phyloP scores from a whole-genome alignment of 1,140 invertebrate species.

The Ptiloglossa arizonensis region DNA sequence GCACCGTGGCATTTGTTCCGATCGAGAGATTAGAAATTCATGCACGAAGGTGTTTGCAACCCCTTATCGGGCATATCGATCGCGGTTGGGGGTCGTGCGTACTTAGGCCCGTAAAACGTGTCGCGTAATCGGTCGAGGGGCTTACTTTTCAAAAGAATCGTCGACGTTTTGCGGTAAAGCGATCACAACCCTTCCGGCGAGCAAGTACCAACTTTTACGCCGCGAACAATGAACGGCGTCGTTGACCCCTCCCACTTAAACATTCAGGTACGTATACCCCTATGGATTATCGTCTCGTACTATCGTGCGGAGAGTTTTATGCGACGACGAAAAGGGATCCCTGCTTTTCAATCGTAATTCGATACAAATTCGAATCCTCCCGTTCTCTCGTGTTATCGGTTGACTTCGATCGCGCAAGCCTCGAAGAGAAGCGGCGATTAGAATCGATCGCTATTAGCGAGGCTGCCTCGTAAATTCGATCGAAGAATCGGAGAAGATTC shows the following conservation, averaged over 20 bases:
- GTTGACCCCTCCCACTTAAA: constrained; percentile 20
- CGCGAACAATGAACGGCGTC: neutral
- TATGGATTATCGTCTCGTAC: neutral
- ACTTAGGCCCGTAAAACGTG: constrained; percentile 27
- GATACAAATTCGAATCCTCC: neutral
- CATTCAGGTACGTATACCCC: neutral
- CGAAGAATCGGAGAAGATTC: neutral
- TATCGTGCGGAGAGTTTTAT: neutral
- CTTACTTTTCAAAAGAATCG: constrained; percentile 30
- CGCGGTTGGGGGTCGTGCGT: neutral
- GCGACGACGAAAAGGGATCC: neutral
- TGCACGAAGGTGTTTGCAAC: constrained; percentile 7
- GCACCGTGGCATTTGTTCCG: neutral
- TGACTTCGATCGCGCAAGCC: too few species aligned
- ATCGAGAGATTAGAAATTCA: constrained; percentile 48
- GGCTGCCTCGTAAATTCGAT: neutral
- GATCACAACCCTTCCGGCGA: neutral
- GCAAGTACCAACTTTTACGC: neutral
- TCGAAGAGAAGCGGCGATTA: too few species aligned
- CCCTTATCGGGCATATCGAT: constrained; percentile 33
- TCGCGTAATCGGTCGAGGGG: neutral
- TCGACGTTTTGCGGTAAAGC: constrained; percentile 19
- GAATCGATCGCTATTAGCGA: too few species aligned
- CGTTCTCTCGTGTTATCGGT: neutral
- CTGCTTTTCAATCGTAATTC: constrained; percentile 10